Conservation (phyloP, 1,140 invertebrate species). For the Sitophilus oryzae region DNA sequence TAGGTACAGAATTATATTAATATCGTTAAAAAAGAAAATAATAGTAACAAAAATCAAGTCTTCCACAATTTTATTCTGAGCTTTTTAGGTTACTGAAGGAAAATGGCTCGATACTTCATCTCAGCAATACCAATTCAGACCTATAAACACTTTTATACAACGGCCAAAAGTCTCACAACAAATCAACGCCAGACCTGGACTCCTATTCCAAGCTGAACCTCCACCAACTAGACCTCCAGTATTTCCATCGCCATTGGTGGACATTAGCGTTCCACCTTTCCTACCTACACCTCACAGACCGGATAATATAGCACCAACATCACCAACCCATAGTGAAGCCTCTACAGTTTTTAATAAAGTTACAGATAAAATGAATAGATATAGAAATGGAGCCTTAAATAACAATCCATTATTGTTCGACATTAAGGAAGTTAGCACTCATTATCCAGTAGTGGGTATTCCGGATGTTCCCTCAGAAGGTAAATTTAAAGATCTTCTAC, state of each 20-base stretch:
- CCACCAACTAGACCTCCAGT: background rate
- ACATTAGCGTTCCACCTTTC: conserved; percentile 32
- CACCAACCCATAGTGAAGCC: conserved; percentile 39
- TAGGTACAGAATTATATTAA: too few relatives aligned
- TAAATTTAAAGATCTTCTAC: conserved; percentile 6
- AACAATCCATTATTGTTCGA: conserved; percentile 35
- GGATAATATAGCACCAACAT: conserved; percentile 33
- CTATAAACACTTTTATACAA: conserved; percentile 15
- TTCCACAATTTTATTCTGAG: too few relatives aligned
- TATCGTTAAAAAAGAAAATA: too few relatives aligned
- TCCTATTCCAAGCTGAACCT: conserved; percentile 6
- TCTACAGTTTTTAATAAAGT: conserved; percentile 38
- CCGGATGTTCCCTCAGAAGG: conserved; percentile 27
- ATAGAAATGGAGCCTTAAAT: conserved; percentile 18
- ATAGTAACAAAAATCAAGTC: too few relatives aligned
- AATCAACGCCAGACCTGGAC: conserved; percentile 14
- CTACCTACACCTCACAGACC: conserved; percentile 42
- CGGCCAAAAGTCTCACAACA: conserved; percentile 7
- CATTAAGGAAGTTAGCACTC: conserved; percentile 43
- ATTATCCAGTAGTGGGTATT: conserved; percentile 40
- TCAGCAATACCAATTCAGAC: conserved; percentile 24
- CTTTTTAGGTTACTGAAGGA: conserved; percentile 20
- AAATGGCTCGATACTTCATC: conserved; percentile 34
- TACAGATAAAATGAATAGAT: conserved; percentile 29
- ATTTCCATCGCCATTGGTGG: conserved; percentile 20